phyloP scores from a whole-genome alignment of 2,797 vertebrate genomes.

The Hafferia zeledoni region DNA sequence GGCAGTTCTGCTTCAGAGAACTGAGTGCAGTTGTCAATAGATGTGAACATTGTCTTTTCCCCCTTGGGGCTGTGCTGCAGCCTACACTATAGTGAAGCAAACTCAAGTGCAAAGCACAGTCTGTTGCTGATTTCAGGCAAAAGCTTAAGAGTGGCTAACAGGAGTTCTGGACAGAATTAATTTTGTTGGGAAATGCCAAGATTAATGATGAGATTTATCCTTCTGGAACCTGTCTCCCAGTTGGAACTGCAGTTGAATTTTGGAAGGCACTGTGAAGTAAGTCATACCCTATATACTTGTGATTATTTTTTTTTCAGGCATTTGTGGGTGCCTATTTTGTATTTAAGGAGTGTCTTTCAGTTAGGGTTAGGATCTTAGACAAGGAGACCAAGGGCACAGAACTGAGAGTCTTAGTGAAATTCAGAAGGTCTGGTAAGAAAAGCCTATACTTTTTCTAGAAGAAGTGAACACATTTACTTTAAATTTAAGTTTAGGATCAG shows the following conservation, averaged over 20 bases:
- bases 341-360: not conserved
- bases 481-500: not conserved
- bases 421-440: not conserved
- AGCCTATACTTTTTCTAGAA: not conserved
- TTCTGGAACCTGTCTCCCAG: not conserved
- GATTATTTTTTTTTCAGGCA: not conserved
- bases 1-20: not conserved
- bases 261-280: rapidly evolving
- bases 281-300: not conserved
- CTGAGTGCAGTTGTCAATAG: not conserved
- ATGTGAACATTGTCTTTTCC: not conserved
- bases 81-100: not conserved
- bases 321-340: not conserved
- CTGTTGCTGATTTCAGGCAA: not conserved
- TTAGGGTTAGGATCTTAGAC: not conserved
- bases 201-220: not conserved
- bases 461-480: not conserved
- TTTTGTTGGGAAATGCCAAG: not conserved
- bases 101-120: not conserved
- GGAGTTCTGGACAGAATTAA: not conserved
- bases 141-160: not conserved
- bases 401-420: not conserved
- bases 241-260: not conserved
- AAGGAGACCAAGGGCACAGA: not conserved
- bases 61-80: not conserved